These are phyloP conservation scores for Protomyctophum bolini DNA, from an alignment of 2,113 vertebrate genomes.

Conservation along the genomic window DNA sequence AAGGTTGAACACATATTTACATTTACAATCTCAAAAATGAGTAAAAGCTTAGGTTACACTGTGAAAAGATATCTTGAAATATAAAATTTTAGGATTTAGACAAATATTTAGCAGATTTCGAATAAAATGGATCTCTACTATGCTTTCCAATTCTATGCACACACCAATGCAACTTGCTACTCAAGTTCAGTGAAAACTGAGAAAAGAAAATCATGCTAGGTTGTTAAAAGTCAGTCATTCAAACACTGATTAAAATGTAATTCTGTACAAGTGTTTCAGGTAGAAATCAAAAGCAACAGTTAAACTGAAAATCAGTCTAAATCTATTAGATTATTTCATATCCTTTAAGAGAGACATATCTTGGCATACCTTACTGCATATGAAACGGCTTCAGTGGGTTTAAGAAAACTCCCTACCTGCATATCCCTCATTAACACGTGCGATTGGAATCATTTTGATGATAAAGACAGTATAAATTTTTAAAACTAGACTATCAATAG, in stretches of 20 bases:
- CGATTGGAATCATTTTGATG: constrained; percentile 41
- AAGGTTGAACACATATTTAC: constrained; percentile 84
- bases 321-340: constrained; percentile 57
- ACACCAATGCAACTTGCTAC: constrained; percentile 70
- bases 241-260: constrained; percentile 79
- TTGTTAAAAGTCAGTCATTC: constrained; percentile 65
- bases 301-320: constrained; percentile 58
- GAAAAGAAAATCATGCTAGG: constrained; percentile 76
- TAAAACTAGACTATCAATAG: constrained; percentile 78
- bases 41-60: constrained; percentile 75
- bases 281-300: constrained; percentile 59
- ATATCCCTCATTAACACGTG: constrained; percentile 39
- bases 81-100: constrained; percentile 79
- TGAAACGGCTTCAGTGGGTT: constrained; percentile 48
- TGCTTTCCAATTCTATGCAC: constrained; percentile 70
- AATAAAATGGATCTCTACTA: constrained; percentile 71
- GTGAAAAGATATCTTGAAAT: constrained; percentile 79
- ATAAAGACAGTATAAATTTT: constrained; percentile 63
- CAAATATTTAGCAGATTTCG: constrained; percentile 78
- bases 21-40: constrained; percentile 95
- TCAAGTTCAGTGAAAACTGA: constrained; percentile 71
- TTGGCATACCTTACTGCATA: constrained; percentile 51
- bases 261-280: constrained; percentile 84
- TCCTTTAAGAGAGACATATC: constrained; percentile 41
- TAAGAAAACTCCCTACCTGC: constrained; percentile 43